These are phyloP conservation scores for Myotis davidii DNA, from an alignment of 2,113 vertebrate species.

Conservation along the genomic window DNA sequence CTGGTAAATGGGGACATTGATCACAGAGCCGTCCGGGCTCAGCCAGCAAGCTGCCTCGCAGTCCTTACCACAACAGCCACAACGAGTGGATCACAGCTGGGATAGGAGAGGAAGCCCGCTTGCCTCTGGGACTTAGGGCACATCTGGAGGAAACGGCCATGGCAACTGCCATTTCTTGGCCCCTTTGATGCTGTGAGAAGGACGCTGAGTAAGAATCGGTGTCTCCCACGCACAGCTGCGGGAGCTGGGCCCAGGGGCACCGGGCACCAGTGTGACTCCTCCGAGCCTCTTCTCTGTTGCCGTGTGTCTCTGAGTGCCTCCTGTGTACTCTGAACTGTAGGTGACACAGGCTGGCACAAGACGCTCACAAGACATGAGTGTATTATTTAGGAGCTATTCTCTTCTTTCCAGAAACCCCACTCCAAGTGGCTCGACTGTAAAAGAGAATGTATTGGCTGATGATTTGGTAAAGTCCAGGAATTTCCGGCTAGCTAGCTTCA, in stretches of 20 bases:
- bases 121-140: not conserved
- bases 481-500: not conserved
- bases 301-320: not conserved
- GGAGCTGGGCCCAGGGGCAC: not conserved
- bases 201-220: not conserved
- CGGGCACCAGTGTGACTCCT: not conserved
- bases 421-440: not conserved
- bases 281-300: not conserved
- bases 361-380: not conserved
- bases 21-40: not conserved
- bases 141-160: not conserved
- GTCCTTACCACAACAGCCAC: not conserved
- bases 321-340: not conserved
- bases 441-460: not conserved
- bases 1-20: not conserved
- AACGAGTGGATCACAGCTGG: not conserved
- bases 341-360: not conserved
- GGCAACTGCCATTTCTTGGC: not conserved
- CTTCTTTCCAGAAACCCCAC: not conserved
- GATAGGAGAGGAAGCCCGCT: not conserved
- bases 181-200: not conserved
- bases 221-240: not conserved
- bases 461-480: not conserved
- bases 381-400: not conserved
- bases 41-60: not conserved